Conservation (phyloP, 2,113 vertebrate genomes). For the Dasyornis broadbenti region DNA sequence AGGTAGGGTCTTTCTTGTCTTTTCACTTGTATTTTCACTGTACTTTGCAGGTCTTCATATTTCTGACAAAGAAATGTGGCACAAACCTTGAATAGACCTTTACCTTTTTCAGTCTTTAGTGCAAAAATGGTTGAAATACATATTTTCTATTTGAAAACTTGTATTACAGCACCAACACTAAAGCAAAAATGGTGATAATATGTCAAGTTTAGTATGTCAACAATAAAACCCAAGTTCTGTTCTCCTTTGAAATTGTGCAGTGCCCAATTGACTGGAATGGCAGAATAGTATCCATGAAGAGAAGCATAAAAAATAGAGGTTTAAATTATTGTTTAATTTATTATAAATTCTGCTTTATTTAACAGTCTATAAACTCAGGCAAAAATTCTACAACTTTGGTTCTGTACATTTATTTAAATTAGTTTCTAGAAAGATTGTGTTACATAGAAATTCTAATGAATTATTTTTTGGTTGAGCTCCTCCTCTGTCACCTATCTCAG, state of each 20-base stretch:
- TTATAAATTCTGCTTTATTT: neutral
- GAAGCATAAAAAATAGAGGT: neutral
- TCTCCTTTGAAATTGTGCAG: neutral
- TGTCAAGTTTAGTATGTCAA: neutral
- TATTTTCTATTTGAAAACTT: neutral
- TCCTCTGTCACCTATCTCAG: slow-evolving; percentile 13
- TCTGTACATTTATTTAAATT: neutral
- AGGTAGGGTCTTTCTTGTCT: neutral
- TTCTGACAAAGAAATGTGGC: neutral
- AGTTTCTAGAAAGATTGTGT: neutral
- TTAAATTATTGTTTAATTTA: neutral
- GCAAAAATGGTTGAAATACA: neutral
- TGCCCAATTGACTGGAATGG: neutral
- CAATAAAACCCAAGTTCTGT: neutral
- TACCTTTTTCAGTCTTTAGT: neutral
- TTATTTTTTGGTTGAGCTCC: slow-evolving; percentile 9
- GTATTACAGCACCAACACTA: neutral
- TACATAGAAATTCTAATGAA: neutral
- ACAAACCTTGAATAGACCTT: neutral
- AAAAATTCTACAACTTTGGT: neutral
- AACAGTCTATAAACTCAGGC: neutral
- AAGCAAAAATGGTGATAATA: neutral
- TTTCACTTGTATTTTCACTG: neutral
- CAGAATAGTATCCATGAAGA: neutral
- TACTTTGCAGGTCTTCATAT: neutral